These are phyloP conservation scores for Acleris holmiana DNA, from an alignment of 2,888 invertebrate species.

Conservation along the genomic window DNA sequence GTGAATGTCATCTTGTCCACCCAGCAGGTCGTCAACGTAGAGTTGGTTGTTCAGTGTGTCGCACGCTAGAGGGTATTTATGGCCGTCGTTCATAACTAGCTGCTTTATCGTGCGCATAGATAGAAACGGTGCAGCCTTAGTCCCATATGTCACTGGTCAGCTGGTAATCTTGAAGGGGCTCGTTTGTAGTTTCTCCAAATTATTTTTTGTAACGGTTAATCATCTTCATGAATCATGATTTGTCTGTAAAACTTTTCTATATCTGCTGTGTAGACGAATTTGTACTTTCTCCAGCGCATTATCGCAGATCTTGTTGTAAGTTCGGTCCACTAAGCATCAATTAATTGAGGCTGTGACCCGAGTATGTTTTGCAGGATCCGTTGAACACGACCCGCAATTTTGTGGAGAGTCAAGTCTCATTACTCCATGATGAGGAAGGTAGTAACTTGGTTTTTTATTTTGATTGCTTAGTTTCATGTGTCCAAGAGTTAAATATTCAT, in stretches of 20 bases:
- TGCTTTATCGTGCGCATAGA: conserved; percentile 39
- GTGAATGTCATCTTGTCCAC: conserved; percentile 10
- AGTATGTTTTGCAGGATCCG: conserved; percentile 8
- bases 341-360: conserved; percentile 14
- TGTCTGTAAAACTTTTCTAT: conserved; percentile 40
- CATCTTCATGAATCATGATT: conserved; percentile 30
- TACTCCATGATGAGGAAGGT: conserved; percentile 26
- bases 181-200: conserved; percentile 35
- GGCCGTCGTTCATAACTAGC: conserved; percentile 36
- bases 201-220: conserved; percentile 39
- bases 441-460: conserved; percentile 1
- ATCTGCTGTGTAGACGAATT: conserved; percentile 39
- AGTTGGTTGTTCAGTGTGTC: conserved; percentile 10
- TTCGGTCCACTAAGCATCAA: conserved; percentile 17
- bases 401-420: conserved; percentile 13
- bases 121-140: background rate
- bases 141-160: conserved; percentile 5
- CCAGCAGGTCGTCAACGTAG: conserved; percentile 34
- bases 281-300: conserved; percentile 38
- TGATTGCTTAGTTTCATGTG: conserved; percentile 16
- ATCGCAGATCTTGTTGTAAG: conserved; percentile 40
- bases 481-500: conserved; percentile 15
- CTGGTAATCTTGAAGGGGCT: conserved; percentile 23
- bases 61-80: conserved; percentile 27
- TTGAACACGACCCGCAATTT: conserved; percentile 29